Conservation (phyloP, 2,113 vertebrate genomes). For the Myotis davidii region DNA sequence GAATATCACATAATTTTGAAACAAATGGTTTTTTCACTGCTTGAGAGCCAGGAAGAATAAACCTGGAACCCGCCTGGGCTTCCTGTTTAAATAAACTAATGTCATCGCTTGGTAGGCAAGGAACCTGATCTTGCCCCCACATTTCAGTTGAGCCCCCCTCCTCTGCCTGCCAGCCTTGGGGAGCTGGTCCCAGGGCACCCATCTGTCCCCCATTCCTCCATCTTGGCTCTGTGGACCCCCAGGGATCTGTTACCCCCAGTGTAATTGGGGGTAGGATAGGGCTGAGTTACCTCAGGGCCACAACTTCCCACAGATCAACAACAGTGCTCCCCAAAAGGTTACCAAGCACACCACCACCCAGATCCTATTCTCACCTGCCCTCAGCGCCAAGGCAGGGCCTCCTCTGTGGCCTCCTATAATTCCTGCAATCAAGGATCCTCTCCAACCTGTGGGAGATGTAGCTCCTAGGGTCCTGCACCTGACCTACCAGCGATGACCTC, state of each 20-base stretch:
- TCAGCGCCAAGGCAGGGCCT: background rate
- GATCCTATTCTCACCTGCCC: fast-evolving
- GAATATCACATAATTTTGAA: background rate
- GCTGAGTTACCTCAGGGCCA: fast-evolving
- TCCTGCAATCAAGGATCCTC: background rate
- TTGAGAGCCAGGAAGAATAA: background rate
- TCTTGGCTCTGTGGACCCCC: fast-evolving
- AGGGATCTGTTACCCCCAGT: background rate
- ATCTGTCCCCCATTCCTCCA: fast-evolving
- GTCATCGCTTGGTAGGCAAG: background rate
- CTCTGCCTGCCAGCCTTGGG: background rate
- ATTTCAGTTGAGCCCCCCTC: too few species aligned
- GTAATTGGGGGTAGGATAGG: background rate
- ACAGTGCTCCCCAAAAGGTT: background rate
- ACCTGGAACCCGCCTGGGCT: background rate
- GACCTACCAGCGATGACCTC: fast-evolving
- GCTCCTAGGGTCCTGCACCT: background rate
- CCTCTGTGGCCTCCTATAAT: too few species aligned
- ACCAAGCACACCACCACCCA: fast-evolving
- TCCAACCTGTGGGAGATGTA: fast-evolving
- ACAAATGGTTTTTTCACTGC: background rate
- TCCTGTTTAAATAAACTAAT: background rate
- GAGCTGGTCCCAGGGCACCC: background rate
- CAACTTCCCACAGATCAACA: background rate
- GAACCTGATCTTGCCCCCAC: background rate